These are phyloP conservation scores for Crypturellus undulatus DNA, from an alignment of 2,113 vertebrate genomes.

Conservation along the genomic window DNA sequence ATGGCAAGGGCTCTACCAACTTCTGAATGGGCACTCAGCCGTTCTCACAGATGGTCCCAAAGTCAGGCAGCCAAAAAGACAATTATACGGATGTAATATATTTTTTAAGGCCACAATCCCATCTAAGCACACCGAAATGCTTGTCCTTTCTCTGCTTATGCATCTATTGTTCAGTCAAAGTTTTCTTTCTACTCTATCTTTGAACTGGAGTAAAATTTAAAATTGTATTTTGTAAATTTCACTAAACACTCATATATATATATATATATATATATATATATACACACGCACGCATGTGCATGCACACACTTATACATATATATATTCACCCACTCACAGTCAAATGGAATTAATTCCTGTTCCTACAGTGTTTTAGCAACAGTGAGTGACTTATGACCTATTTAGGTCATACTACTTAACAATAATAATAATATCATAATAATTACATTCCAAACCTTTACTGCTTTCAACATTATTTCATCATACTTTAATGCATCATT, in stretches of 20 bases:
- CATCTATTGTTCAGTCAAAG: neutral
- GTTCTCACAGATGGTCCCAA: slow-evolving; percentile 63
- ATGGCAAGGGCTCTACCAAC: slow-evolving; percentile 54
- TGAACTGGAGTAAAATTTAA: neutral
- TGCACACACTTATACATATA: neutral
- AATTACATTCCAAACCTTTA: neutral
- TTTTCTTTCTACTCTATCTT: neutral
- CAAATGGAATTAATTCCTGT: neutral
- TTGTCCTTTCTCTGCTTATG: neutral
- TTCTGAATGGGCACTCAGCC: slow-evolving; percentile 30
- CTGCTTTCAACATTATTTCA: neutral
- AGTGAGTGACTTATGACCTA: neutral
- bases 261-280: neutral
- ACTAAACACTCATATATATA: neutral
- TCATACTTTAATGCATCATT: neutral
- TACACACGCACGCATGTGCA: neutral
- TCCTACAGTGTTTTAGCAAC: neutral
- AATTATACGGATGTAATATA: slow-evolving; percentile 14
- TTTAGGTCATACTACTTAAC: neutral
- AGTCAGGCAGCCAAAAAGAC: neutral
- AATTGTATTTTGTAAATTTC: neutral
- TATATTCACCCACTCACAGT: neutral
- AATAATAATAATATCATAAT: neutral
- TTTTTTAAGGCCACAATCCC: slow-evolving; percentile 34
- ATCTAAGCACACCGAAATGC: neutral